Evolutionary conservation across 1,140 invertebrate species (phyloP).

Genomic region (Centruroides vittatus): DNA sequence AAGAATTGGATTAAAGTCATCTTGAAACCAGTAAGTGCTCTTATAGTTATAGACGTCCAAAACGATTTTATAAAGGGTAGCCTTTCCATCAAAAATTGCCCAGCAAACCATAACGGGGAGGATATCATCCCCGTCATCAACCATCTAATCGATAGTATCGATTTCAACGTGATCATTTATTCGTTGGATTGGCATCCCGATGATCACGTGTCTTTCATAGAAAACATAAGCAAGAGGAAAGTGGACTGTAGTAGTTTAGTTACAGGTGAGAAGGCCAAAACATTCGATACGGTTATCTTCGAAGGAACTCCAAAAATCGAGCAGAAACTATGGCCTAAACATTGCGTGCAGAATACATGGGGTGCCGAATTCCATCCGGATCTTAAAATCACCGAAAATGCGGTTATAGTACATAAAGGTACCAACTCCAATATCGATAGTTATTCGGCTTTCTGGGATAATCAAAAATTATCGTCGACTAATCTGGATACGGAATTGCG

Average conservation of each 20-base stretch:
- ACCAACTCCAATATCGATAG: constrained; percentile 89
- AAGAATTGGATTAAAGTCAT: constrained; percentile 45
- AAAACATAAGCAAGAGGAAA: constrained; percentile 59
- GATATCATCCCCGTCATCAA: constrained; percentile 86
- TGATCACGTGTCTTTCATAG: constrained; percentile 92
- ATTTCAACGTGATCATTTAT: constrained; percentile 88
- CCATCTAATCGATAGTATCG: constrained; percentile 60
- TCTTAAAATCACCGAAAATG: constrained; percentile 47
- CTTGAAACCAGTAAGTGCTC: constrained; percentile 70
- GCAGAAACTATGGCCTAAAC: constrained; percentile 82
- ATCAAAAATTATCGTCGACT: constrained; percentile 77
- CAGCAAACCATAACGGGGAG: constrained; percentile 81
- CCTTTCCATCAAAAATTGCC: constrained; percentile 80
- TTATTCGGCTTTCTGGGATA: constrained; percentile 97
- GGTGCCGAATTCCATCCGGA: constrained; percentile 86
- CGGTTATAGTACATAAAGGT: constrained; percentile 29
- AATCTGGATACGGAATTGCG: constrained; percentile 64
- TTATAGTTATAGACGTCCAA: constrained; percentile 92
- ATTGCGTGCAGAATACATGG: constrained; percentile 90
- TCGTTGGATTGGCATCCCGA: constrained; percentile 94
- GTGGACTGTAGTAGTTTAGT: constrained; percentile 46
- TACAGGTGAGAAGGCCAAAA: constrained; percentile 50
- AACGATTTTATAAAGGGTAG: constrained; percentile 96
- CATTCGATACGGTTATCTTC: constrained; percentile 84
- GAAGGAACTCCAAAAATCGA: constrained; percentile 61